Conservation (phyloP, 2,113 vertebrate genomes). For the Heliornis fulica region DNA sequence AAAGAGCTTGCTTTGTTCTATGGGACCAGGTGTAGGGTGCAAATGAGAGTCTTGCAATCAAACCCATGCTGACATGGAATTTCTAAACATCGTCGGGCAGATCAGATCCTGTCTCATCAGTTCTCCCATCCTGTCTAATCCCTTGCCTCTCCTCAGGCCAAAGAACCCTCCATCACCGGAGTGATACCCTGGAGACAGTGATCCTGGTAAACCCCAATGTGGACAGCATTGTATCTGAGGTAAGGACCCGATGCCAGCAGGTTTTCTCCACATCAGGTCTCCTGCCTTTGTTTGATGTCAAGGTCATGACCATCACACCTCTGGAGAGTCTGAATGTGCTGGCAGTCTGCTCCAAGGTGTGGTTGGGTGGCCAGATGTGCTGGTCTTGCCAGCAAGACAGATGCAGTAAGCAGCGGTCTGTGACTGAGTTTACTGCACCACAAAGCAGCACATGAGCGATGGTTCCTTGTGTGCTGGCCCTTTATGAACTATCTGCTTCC, state of each 20-base stretch:
- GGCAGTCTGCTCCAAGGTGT: background rate
- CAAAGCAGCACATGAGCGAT: background rate
- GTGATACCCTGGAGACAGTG: constrained; percentile 85
- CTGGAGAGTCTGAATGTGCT: background rate
- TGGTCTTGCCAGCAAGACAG: background rate
- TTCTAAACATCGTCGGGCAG: background rate
- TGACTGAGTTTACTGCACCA: background rate
- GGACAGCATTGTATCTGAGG: constrained; percentile 83
- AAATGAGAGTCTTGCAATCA: background rate
- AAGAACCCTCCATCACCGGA: constrained; percentile 88
- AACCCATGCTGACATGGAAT: background rate
- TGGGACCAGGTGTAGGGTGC: background rate
- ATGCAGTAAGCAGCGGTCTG: background rate
- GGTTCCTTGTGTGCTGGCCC: background rate
- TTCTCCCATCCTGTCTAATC: background rate
- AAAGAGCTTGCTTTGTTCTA: background rate
- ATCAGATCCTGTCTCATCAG: background rate
- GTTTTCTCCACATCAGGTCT: background rate
- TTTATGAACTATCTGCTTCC: background rate
- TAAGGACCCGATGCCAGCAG: constrained; percentile 51
- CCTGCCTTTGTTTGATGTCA: background rate
- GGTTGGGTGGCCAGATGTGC: background rate
- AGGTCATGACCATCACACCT: background rate
- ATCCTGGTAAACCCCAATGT: constrained; percentile 90
- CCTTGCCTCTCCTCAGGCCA: constrained; percentile 79